Conservation (phyloP, 1,140 invertebrate species). For the Centruroides sculpturatus region DNA sequence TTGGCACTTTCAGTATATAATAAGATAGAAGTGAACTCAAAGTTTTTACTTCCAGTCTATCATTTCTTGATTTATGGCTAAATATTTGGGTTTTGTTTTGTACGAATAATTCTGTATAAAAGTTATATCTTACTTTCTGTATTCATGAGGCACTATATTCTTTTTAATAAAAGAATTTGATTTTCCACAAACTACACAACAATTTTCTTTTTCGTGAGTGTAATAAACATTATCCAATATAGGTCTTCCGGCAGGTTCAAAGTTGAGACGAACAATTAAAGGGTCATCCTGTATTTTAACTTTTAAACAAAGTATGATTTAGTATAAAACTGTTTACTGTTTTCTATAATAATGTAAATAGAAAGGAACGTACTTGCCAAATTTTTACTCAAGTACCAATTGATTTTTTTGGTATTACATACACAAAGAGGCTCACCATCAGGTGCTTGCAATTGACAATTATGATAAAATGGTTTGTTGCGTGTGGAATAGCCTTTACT, state of each 20-base stretch:
- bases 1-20: too few species aligned
- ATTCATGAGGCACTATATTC: constrained; percentile 68
- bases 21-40: too few species aligned
- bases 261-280: constrained; percentile 55
- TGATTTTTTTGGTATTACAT: constrained; percentile 61
- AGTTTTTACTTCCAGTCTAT: too few species aligned
- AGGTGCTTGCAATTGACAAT: constrained; percentile 59
- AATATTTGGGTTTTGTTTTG: too few species aligned
- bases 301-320: too few species aligned
- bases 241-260: constrained; percentile 61
- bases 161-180: constrained; percentile 56
- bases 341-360: too few species aligned
- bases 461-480: constrained; percentile 57
- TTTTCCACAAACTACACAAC: constrained; percentile 68
- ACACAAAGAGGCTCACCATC: constrained; percentile 64
- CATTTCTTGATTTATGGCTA: too few species aligned
- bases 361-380: constrained; percentile 35
- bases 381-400: constrained; percentile 56
- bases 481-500: constrained; percentile 30
- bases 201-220: constrained; percentile 54
- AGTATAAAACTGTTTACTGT: too few species aligned
- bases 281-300: constrained; percentile 43
- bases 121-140: constrained; percentile 39
- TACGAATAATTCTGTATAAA: too few species aligned
- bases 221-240: constrained; percentile 50